phyloP scores from a whole-genome alignment of 2,113 vertebrate species.

The Seriola aureovittata region DNA sequence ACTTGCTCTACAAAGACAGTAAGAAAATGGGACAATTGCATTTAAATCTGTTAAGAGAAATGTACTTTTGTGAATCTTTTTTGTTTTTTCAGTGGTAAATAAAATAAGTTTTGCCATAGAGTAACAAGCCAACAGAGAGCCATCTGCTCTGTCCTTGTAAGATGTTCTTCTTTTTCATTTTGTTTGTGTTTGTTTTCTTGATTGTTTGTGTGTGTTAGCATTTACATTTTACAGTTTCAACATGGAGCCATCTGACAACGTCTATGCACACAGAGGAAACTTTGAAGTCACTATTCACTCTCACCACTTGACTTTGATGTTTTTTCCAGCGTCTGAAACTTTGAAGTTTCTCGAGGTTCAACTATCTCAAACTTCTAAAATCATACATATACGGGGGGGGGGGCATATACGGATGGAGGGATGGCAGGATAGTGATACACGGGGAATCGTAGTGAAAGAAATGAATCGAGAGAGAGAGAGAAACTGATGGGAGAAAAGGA shows the following conservation, averaged over 20 bases:
- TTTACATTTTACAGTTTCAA: slow-evolving; percentile 31
- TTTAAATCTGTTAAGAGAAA: background rate
- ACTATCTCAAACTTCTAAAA: slow-evolving; percentile 57
- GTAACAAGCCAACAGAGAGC: slow-evolving; percentile 13
- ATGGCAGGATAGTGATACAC: slow-evolving; percentile 17
- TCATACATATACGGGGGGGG: slow-evolving; percentile 31
- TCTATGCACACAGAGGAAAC: slow-evolving; percentile 12
- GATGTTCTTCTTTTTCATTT: background rate
- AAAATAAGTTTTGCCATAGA: background rate
- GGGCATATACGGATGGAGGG: slow-evolving; percentile 1
- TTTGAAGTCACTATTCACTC: slow-evolving; percentile 56
- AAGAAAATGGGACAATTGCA: background rate
- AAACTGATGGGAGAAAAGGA: slow-evolving; percentile 19
- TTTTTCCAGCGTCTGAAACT: slow-evolving; percentile 44
- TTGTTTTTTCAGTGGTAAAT: background rate
- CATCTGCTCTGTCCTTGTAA: slow-evolving; percentile 2
- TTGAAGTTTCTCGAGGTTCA: slow-evolving; percentile 56
- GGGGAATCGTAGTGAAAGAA: slow-evolving; percentile 3
- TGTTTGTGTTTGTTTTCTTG: slow-evolving; percentile 2
- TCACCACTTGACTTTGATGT: slow-evolving; percentile 62
- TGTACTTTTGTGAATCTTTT: background rate
- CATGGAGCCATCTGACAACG: slow-evolving; percentile 17
- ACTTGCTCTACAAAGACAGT: background rate
- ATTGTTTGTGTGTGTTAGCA: slow-evolving; percentile 25
- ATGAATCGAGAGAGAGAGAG: slow-evolving; percentile 9